These are phyloP conservation scores for Adineta ricciae DNA, from an alignment of 2,888 invertebrate genomes.

Conservation along the genomic window DNA sequence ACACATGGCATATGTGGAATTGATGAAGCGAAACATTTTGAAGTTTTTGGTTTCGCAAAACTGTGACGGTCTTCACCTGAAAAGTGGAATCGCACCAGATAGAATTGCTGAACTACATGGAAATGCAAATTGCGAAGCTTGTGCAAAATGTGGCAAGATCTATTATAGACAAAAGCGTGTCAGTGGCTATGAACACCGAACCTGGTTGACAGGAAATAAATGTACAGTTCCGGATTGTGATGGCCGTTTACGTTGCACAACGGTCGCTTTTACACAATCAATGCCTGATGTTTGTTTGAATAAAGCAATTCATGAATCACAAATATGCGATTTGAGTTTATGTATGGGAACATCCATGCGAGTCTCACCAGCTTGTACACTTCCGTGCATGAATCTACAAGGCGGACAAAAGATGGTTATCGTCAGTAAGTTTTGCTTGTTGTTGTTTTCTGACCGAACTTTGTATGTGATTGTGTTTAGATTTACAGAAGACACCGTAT, in stretches of 20 bases:
- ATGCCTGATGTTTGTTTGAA: not conserved
- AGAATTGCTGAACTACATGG: not conserved
- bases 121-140: not conserved
- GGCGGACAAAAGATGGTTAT: not conserved
- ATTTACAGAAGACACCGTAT: not conserved
- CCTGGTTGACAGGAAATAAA: not conserved
- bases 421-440: not conserved
- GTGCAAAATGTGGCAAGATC: not conserved
- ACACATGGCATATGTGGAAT: not conserved
- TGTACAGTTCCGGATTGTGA: not conserved
- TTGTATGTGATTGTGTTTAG: too few relatives aligned
- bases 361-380: not conserved
- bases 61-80: conserved; percentile 1
- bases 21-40: too few relatives aligned
- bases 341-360: conserved; percentile 4
- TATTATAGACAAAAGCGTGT: not conserved
- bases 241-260: not conserved
- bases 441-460: too few relatives aligned
- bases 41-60: not conserved
- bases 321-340: not conserved
- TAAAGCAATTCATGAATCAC: not conserved
- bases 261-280: not conserved
- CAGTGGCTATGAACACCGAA: not conserved
- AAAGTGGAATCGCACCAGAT: not conserved
- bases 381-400: not conserved